phyloP scores from a whole-genome alignment of 2,888 invertebrate genomes.

The Flexamia atlantica region DNA sequence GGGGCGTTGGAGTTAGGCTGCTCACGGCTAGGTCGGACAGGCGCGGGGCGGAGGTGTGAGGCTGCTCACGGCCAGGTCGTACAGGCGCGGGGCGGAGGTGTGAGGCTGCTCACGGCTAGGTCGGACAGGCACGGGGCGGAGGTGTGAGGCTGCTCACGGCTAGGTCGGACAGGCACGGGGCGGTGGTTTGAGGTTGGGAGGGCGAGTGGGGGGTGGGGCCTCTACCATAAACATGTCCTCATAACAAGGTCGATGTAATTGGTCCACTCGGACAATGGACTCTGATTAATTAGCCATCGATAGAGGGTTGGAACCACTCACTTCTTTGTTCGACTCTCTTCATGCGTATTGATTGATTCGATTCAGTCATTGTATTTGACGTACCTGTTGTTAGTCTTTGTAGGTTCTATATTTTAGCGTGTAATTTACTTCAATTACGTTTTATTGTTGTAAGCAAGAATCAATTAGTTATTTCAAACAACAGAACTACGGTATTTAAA shows the following conservation, averaged over 20 bases:
- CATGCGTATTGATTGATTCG: slow-evolving; percentile 37
- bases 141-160: too few relatives aligned
- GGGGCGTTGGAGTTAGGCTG: too few relatives aligned
- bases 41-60: too few relatives aligned
- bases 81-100: too few relatives aligned
- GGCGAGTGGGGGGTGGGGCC: neutral
- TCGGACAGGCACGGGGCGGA: too few relatives aligned
- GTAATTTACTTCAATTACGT: neutral
- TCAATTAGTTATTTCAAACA: too few relatives aligned
- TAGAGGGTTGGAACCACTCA: neutral
- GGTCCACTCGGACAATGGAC: slow-evolving; percentile 35
- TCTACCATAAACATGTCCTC: slow-evolving; percentile 35
- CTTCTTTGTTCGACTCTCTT: slow-evolving; percentile 34
- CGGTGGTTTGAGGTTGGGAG: neutral
- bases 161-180: neutral
- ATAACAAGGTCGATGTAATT: slow-evolving; percentile 24
- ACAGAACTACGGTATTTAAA: too few relatives aligned
- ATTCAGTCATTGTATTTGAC: slow-evolving; percentile 5
- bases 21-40: too few relatives aligned
- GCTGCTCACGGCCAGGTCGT: too few relatives aligned
- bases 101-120: too few relatives aligned
- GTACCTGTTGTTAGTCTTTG: neutral
- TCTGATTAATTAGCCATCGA: slow-evolving; percentile 34
- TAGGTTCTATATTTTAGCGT: neutral
- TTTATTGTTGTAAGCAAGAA: too few relatives aligned